Evolutionary conservation across 2,888 invertebrate genomes (phyloP), one percentile per base, ranked within the genome.

Genomic region (Stenotaenia linearis): DNA sequence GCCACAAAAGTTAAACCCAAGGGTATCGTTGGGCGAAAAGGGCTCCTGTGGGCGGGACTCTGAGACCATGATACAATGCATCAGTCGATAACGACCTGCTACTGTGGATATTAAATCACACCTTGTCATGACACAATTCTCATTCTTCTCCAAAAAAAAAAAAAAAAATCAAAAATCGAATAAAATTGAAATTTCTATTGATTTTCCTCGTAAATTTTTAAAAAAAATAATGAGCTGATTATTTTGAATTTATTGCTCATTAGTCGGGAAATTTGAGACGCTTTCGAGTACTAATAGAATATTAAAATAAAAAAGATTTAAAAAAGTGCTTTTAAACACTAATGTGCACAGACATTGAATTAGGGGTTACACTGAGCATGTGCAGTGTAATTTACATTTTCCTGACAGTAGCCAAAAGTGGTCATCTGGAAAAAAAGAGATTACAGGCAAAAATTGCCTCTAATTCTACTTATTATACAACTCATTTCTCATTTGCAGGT

Each of bases 161-260:
- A 7, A 56, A 21, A 21, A 56, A 45, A 18, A 56, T 23, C 25
- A 61, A 61, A 28, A 61, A 45, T 45, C 1, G 45, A 45, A 45
- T n/a, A 45, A 45, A 45, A 45, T 45, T 56, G 1, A 18, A n/a
- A 25, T 61, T 23, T 25, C 15, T 25, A 61, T 61, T 25, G 61
- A 61, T 61, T 61, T 56, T 45, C 15, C 37, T 50, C 23, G 10
- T 6, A 61, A 21, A 61, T 23, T 23, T 45, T 45, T 45, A 9
- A 18, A 32, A 6, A 32, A 32, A 18, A 45, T 45, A 45, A 45
- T 45, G 45, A 45, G 61, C 61, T 61, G 61, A 61, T 61, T 61
- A 61, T 61, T 61, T 61, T 61, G 23, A 61, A 61, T 61, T 61
- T 61, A 61, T 61, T 61, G 61, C 61, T 61, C 61, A 61, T 61